Conservation (phyloP, 2,113 vertebrate genomes). For the Protobothrops flavoviridis region DNA sequence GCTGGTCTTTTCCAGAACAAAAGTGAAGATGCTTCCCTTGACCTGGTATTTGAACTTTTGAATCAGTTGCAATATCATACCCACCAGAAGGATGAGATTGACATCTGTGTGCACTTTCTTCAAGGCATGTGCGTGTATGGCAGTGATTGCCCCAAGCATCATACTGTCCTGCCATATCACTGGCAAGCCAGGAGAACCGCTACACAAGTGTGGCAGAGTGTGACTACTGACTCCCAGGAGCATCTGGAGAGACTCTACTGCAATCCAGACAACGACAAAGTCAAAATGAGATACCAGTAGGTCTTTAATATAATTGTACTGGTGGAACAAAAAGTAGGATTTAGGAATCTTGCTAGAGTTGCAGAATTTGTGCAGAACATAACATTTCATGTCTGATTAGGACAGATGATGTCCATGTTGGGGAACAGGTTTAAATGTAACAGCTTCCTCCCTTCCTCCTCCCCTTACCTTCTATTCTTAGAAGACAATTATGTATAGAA, state of each 20-base stretch:
- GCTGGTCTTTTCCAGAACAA: slow-evolving; percentile 93
- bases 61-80: slow-evolving; percentile 98
- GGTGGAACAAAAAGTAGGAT: background rate
- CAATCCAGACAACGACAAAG: slow-evolving; percentile 95
- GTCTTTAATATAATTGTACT: background rate
- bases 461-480: background rate
- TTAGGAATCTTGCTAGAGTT: background rate
- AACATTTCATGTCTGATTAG: background rate
- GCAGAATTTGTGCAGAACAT: background rate
- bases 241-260: slow-evolving; percentile 98
- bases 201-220: slow-evolving; percentile 88
- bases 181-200: slow-evolving; percentile 92
- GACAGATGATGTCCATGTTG: background rate
- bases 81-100: slow-evolving; percentile 87
- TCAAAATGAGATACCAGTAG: slow-evolving; percentile 92
- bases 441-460: background rate
- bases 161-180: slow-evolving; percentile 93
- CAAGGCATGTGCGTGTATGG: slow-evolving; percentile 90
- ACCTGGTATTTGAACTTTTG: slow-evolving; percentile 94
- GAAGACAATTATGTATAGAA: background rate
- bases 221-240: slow-evolving; percentile 94
- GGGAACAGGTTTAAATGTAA: background rate
- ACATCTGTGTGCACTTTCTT: slow-evolving; percentile 95
- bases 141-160: slow-evolving; percentile 90
- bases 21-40: slow-evolving; percentile 95